Evolutionary conservation across 2,113 vertebrate species (phyloP).

Genomic region (Austrofundulus limnaeus): DNA sequence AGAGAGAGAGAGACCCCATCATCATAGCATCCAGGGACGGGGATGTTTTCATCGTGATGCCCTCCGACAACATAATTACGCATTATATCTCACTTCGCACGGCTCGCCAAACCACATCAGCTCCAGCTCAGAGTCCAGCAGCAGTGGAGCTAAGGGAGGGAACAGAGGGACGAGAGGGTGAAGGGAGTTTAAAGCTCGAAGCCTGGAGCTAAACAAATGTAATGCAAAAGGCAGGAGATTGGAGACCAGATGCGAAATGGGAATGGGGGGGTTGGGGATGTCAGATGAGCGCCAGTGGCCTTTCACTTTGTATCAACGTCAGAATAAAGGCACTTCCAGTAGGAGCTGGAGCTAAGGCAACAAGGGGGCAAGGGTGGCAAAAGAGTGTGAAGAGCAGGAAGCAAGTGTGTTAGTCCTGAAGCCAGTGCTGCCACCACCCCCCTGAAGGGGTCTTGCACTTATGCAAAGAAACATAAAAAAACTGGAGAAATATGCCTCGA

Average conservation of each 20-base stretch:
- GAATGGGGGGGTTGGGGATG: conserved; percentile 36
- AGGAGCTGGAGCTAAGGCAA: conserved; percentile 41
- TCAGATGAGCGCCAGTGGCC: conserved; percentile 63
- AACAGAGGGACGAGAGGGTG: background rate
- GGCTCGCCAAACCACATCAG: conserved; percentile 64
- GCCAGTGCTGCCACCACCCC: conserved; percentile 16
- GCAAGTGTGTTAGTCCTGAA: conserved; percentile 55
- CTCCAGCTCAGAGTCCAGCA: conserved; percentile 42
- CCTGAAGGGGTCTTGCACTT: background rate
- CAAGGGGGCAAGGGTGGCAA: conserved; percentile 54
- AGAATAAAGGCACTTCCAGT: conserved; percentile 55
- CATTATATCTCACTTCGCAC: conserved; percentile 59
- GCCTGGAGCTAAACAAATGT: conserved; percentile 63
- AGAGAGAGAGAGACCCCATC: conserved; percentile 27
- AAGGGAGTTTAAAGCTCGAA: conserved; percentile 17
- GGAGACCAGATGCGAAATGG: conserved; percentile 45
- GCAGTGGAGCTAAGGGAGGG: conserved; percentile 10
- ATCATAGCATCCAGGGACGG: conserved; percentile 25
- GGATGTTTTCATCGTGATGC: conserved; percentile 70
- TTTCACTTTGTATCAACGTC: conserved; percentile 72
- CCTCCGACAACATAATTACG: conserved; percentile 76
- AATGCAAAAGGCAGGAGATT: conserved; percentile 59
- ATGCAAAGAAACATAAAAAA: conserved; percentile 16
- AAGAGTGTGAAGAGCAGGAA: conserved; percentile 27
- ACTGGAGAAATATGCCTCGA: conserved; percentile 8